These are phyloP conservation scores for Steatornis caripensis DNA, from an alignment of 2,113 vertebrate species.

Conservation along the genomic window DNA sequence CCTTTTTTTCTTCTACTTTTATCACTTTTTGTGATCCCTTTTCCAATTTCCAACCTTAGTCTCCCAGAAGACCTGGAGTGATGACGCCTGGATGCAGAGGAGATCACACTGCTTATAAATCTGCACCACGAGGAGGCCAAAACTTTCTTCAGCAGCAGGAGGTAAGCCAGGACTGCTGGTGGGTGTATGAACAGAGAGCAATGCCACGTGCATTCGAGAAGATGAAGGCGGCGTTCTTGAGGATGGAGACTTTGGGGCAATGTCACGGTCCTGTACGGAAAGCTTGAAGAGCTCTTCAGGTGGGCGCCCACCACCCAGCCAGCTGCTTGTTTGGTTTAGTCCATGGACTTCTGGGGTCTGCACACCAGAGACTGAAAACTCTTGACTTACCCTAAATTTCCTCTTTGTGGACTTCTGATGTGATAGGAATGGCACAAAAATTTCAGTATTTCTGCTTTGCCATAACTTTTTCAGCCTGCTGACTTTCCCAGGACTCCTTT, in stretches of 20 bases:
- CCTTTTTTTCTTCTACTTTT: slow-evolving; percentile 35
- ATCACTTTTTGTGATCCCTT: slow-evolving; percentile 60
- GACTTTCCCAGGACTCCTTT: slow-evolving; percentile 54
- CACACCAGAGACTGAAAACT: background rate
- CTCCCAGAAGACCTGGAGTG: slow-evolving; percentile 54
- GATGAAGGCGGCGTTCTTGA: background rate
- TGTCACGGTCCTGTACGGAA: background rate
- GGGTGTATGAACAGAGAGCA: background rate
- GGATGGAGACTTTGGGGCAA: background rate
- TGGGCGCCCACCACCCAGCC: background rate
- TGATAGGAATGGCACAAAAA: background rate
- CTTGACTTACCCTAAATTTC: background rate
- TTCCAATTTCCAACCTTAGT: slow-evolving; percentile 70
- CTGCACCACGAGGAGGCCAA: slow-evolving; percentile 53
- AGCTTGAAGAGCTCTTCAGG: slow-evolving; percentile 16
- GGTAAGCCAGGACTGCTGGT: slow-evolving; percentile 58
- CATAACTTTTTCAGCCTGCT: background rate
- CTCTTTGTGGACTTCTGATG: slow-evolving; percentile 21
- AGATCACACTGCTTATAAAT: slow-evolving; percentile 50
- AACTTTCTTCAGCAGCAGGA: slow-evolving; percentile 59
- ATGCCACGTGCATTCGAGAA: background rate
- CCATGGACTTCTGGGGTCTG: background rate
- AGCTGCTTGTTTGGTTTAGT: background rate
- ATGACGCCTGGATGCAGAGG: slow-evolving; percentile 51
- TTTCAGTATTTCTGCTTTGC: background rate